A percentile compares a stretch with the other conserved stretches of the same genome.
Evolutionary conservation across 2,797 vertebrate genomes (phyloP).

Genomic region (Cephalopachus bancanus): DNA sequence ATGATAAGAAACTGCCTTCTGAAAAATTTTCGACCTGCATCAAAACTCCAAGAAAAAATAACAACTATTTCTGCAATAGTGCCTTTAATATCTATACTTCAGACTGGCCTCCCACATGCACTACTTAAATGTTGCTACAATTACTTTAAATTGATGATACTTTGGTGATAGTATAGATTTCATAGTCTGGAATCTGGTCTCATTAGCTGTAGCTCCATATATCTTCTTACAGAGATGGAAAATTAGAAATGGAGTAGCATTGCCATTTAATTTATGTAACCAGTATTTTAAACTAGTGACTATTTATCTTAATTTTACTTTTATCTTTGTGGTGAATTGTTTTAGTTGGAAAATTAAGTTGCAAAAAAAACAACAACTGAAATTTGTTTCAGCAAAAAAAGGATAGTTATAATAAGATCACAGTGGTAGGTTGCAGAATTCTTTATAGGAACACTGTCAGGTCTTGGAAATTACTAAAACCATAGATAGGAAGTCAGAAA

Average conservation of each 20-base stretch:
- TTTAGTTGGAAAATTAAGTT: not conserved
- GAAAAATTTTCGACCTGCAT: not conserved
- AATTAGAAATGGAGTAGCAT: not conserved
- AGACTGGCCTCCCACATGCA: not conserved
- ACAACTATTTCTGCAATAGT: not conserved
- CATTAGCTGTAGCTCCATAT: not conserved
- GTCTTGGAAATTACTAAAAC: not conserved
- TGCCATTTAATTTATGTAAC: slow-evolving; percentile 10
- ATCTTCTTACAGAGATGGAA: slow-evolving; percentile 6
- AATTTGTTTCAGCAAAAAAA: slow-evolving; percentile 10
- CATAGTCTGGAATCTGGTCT: not conserved
- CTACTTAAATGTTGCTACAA: not conserved
- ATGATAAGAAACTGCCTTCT: slow-evolving; percentile 38
- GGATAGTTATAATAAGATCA: not conserved
- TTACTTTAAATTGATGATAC: slow-evolving; percentile 1
- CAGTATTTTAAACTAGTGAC: slow-evolving; percentile 6
- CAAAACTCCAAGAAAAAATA: slow-evolving; percentile 20
- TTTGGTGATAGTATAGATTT: not conserved
- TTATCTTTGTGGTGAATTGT: not conserved
- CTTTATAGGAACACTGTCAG: not conserved
- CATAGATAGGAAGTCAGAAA: not conserved
- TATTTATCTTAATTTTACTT: slow-evolving; percentile 33
- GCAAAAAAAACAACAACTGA: not conserved
- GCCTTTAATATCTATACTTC: slow-evolving; percentile 24
- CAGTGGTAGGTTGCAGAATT: not conserved